These are phyloP conservation scores for Sapajus apella DNA, from an alignment of 2,113 vertebrate genomes.

Conservation along the genomic window DNA sequence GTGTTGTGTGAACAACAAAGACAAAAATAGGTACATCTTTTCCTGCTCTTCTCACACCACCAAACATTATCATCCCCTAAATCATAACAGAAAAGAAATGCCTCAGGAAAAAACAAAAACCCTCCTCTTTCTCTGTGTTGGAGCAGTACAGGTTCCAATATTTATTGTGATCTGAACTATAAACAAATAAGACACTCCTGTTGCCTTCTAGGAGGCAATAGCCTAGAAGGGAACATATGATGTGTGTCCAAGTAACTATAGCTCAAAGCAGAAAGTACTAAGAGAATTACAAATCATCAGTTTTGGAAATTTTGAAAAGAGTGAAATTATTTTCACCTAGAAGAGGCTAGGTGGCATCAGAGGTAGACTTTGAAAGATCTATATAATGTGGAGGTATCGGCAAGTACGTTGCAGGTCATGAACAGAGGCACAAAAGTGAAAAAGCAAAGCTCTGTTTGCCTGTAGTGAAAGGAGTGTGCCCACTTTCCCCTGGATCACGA, in stretches of 20 bases:
- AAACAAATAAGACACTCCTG: too few relatives aligned
- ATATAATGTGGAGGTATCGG: rapidly evolving
- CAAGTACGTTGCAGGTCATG: too few relatives aligned
- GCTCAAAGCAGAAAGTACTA: neutral
- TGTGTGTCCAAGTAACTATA: neutral
- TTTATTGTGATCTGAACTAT: neutral
- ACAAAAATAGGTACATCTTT: neutral
- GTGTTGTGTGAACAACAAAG: neutral
- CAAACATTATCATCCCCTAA: neutral
- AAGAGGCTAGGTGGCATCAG: neutral
- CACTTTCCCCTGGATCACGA: neutral
- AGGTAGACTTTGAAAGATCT: neutral
- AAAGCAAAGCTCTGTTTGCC: neutral
- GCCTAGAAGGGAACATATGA: neutral
- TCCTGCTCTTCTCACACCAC: neutral
- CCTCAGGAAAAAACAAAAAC: neutral
- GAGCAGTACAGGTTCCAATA: neutral
- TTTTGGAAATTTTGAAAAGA: neutral
- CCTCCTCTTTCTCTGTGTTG: neutral
- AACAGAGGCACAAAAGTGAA: neutral
- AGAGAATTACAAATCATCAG: neutral
- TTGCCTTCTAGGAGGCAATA: neutral
- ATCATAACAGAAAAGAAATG: neutral
- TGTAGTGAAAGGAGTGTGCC: neutral
- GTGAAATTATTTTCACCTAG: neutral